Evolutionary conservation across 2,888 invertebrate species (phyloP).

Genomic region (Thalpophila matura): DNA sequence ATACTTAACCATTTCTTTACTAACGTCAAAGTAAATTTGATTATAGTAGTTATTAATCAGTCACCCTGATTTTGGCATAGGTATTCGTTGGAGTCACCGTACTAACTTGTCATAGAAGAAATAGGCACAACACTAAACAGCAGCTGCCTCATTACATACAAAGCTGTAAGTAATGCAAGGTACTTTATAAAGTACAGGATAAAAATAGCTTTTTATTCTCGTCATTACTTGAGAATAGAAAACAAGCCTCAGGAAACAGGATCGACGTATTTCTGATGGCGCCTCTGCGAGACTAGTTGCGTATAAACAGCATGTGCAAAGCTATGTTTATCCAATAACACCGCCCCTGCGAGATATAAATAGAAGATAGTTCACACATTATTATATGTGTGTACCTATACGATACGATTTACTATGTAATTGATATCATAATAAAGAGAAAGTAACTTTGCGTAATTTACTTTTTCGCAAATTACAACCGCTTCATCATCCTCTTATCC

Average conservation of each 20-base stretch:
- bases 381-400: constrained; percentile 1
- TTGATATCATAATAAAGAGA: too few species aligned
- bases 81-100: not conserved
- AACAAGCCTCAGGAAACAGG: constrained; percentile 61
- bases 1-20: not conserved
- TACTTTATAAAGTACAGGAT: constrained; percentile 37
- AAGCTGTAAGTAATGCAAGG: constrained; percentile 28
- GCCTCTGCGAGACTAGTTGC: constrained; percentile 38
- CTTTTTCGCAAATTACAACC: too few species aligned
- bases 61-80: not conserved
- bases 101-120: not conserved
- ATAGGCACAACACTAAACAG: not conserved
- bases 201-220: constrained; percentile 56
- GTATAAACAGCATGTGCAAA: constrained; percentile 29
- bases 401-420: too few species aligned
- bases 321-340: constrained; percentile 23
- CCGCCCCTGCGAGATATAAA: constrained; percentile 37
- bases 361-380: constrained; percentile 42
- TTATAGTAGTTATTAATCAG: not conserved
- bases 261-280: constrained; percentile 44
- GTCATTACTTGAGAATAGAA: constrained; percentile 58
- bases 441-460: too few species aligned
- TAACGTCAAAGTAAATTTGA: not conserved
- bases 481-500: too few species aligned
- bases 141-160: constrained; percentile 17